These are phyloP conservation scores for Oligia fasciuncula DNA, from an alignment of 2,888 invertebrate genomes.

Conservation along the genomic window DNA sequence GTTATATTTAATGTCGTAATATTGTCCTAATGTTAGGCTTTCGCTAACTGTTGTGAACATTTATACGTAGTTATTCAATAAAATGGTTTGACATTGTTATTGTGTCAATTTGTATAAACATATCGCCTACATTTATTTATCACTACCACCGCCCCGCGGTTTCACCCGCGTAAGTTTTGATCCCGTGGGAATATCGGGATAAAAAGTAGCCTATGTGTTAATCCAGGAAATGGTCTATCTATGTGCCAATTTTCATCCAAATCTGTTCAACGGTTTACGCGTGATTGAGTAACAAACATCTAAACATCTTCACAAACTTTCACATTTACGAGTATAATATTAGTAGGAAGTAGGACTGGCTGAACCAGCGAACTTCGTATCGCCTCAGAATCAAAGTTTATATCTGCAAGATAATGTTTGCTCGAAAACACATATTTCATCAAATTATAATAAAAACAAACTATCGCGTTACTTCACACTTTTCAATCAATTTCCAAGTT, in stretches of 20 bases:
- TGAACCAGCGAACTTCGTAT: not conserved
- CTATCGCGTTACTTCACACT: not conserved
- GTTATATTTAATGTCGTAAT: constrained; percentile 12
- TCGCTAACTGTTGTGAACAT: not conserved
- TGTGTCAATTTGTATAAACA: not conserved
- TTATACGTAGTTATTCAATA: constrained; percentile 1
- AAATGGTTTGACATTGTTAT: not conserved
- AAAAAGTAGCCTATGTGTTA: no score
- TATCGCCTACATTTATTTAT: not conserved
- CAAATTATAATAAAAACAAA: not conserved
- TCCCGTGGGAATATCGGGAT: no score
- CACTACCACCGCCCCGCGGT: not conserved
- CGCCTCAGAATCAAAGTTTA: not conserved
- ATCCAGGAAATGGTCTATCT: no score
- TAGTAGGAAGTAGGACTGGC: not conserved
- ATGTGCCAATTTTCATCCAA: no score
- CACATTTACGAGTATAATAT: no score
- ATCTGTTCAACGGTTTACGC: no score
- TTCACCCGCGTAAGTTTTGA: no score
- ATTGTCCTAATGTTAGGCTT: constrained; percentile 15
- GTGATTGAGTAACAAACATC: no score
- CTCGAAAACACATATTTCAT: not conserved
- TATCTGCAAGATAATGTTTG: not conserved
- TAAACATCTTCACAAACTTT: no score
- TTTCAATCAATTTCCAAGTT: not conserved